Percentiles rank a stretch among this genome's conserved stretches.
These are phyloP conservation scores for Noctua janthe DNA, from an alignment of 2,888 invertebrate species.

Conservation along the genomic window DNA sequence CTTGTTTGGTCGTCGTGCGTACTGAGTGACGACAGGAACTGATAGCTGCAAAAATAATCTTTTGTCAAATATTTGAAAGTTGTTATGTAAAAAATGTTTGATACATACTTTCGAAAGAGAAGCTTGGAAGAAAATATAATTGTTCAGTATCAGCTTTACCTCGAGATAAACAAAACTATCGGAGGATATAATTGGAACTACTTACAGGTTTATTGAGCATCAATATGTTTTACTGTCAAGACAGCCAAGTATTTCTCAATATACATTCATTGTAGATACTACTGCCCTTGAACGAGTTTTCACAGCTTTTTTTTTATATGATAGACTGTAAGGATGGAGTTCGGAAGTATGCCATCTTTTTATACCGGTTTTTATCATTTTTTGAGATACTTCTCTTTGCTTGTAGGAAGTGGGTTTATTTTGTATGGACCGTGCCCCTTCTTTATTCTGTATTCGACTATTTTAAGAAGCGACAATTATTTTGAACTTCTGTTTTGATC, in stretches of 20 bases:
- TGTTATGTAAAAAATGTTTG: not conserved
- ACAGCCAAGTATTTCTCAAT: no score
- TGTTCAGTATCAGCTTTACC: not conserved
- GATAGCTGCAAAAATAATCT: not conserved
- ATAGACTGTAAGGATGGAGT: no score
- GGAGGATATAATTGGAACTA: not conserved
- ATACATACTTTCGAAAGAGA: not conserved
- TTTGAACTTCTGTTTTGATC: not conserved
- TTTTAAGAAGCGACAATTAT: not conserved
- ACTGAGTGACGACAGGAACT: not conserved
- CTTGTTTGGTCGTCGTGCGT: no score
- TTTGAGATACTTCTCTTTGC: no score
- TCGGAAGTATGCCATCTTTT: no score
- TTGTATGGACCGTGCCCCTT: no score
- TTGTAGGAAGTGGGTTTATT: no score
- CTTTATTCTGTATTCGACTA: not conserved
- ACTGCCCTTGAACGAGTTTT: no score
- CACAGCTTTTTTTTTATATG: no score
- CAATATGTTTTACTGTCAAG: not conserved
- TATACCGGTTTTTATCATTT: no score
- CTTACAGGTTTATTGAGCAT: not conserved
- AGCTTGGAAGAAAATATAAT: not conserved
- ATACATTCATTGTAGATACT: no score
- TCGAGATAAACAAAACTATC: not conserved
- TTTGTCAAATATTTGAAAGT: not conserved